Base-by-base conservation (phyloP, 2,113 vertebrate genomes). In the Arothron firmamentum region DNA sequence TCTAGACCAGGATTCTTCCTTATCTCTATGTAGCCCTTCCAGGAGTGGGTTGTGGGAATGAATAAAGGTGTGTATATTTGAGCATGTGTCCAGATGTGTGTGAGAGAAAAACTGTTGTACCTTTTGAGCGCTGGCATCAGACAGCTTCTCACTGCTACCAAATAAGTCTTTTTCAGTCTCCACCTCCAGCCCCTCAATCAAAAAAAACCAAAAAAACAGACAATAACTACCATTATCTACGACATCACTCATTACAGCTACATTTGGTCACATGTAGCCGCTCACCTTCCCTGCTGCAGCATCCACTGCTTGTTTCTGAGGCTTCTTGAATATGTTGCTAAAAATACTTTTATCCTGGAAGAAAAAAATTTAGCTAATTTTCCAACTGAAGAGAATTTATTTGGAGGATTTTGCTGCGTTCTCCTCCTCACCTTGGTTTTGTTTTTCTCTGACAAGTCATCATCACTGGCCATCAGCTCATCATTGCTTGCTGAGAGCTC, bases 281-380 rank as follows among this genome's bases (percentile, higher is more conserved):
- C n/a, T n/a, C n/a, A n/a, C n/a, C n/a, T n/a, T n/a, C n/a, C n/a
- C n/a, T n/a, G n/a, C n/a, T n/a, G n/a, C n/a, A n/a, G n/a, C 25
- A 25, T 45, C 69, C 56, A 80, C 83, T 73, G 56, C 48, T 52
- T 70, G 43, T 59, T 85, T 86, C 28, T 68, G 72, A 0, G 53
- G 56, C 57, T 80, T 85, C 58, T 73, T 85, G 16, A 89, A 88
- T 23, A 78, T 66, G 70, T 78, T 79, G 55, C 78, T 80, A 56
- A 85, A 87, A 56, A 79, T 62, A 12, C 63, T 64, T 80, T 80
- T 86, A 46, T 87, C 85, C 84, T 89, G 14, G 9, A 16, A n/a
- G 25, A 5, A 25, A 19, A 0, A n/a, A n/a, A n/a, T 20, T n/a
- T n/a, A n/a, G n/a, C n/a, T n/a, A n/a, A n/a, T n/a, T n/a, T n/a